These are phyloP conservation scores for Muntiacus reevesi DNA, from an alignment of 2,113 vertebrate genomes.

Conservation along the genomic window DNA sequence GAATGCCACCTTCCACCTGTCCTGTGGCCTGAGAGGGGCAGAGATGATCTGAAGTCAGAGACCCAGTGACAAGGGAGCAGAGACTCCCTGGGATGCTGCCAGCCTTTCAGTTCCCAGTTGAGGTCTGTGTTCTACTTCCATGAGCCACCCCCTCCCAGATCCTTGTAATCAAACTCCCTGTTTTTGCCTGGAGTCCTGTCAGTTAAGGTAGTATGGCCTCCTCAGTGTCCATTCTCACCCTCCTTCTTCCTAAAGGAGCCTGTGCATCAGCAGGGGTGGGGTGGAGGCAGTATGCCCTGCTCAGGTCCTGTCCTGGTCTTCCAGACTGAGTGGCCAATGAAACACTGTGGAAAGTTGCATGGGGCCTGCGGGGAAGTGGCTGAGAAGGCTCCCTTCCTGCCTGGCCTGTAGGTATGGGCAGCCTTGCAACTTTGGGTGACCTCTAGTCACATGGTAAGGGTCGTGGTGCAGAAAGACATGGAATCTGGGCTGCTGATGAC, in stretches of 20 bases:
- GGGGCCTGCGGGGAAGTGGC: rapidly evolving
- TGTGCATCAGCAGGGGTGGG: neutral
- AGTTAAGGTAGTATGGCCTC: neutral
- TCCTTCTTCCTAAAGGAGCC: neutral
- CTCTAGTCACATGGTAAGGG: neutral
- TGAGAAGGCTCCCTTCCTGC: neutral
- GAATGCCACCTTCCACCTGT: neutral
- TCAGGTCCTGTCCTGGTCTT: neutral
- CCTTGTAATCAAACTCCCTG: neutral
- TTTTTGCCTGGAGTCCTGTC: neutral
- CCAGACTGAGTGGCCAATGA: neutral
- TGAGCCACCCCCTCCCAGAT: neutral
- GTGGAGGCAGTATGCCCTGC: neutral
- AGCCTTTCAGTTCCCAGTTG: neutral
- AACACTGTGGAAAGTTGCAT: neutral
- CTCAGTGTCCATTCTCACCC: neutral
- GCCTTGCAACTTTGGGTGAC: neutral
- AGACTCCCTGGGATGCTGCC: neutral
- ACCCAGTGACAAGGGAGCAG: neutral
- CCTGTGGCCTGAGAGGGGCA: neutral
- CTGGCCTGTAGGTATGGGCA: neutral
- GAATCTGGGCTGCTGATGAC: neutral
- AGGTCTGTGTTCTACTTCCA: neutral
- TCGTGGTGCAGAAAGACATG: neutral
- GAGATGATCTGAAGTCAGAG: neutral